A percentile compares a stretch with the other conserved stretches of the same genome.
These are phyloP conservation scores for Macroteleia sp. DNA, from an alignment of 2,888 invertebrate genomes.

Conservation along the genomic window DNA sequence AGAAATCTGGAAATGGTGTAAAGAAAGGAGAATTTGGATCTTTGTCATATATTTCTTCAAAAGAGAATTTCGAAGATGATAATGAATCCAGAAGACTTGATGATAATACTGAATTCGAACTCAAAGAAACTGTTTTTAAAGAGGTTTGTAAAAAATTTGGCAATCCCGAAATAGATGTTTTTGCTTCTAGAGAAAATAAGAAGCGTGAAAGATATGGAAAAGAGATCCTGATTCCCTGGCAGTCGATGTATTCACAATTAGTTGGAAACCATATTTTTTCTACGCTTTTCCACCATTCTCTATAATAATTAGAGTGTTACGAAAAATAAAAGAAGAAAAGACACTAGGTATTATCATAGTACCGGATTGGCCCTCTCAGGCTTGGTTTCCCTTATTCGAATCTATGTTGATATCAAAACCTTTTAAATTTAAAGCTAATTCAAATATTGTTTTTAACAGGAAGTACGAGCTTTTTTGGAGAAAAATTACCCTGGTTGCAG, in stretches of 20 bases:
- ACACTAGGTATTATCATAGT: conserved; percentile 36
- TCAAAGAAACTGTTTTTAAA: neutral
- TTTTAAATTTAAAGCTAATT: conserved; percentile 43
- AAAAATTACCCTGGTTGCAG: conserved; percentile 31
- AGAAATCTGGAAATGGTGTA: neutral
- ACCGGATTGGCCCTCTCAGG: conserved; percentile 39
- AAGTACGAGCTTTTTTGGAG: conserved; percentile 24
- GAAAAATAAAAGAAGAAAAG: conserved; percentile 42
- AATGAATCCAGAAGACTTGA: neutral
- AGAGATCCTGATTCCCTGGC: conserved; percentile 47
- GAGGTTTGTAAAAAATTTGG: neutral
- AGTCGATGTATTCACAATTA: conserved; percentile 52
- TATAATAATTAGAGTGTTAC: conserved; percentile 7
- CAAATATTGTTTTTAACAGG: conserved; percentile 24
- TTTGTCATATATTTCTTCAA: neutral
- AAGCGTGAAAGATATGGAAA: conserved; percentile 53
- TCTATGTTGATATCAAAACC: conserved; percentile 30
- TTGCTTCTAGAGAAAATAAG: conserved; percentile 41
- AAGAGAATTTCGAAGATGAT: neutral
- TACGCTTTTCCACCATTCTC: conserved; percentile 62
- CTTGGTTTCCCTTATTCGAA: conserved; percentile 39
- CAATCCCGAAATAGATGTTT: conserved; percentile 39
- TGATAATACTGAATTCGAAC: neutral
- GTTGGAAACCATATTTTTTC: conserved; percentile 36
- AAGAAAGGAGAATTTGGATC: neutral